These are phyloP conservation scores for Prosopocoilus inquinatus DNA, from an alignment of 2,888 invertebrate genomes.

Conservation along the genomic window DNA sequence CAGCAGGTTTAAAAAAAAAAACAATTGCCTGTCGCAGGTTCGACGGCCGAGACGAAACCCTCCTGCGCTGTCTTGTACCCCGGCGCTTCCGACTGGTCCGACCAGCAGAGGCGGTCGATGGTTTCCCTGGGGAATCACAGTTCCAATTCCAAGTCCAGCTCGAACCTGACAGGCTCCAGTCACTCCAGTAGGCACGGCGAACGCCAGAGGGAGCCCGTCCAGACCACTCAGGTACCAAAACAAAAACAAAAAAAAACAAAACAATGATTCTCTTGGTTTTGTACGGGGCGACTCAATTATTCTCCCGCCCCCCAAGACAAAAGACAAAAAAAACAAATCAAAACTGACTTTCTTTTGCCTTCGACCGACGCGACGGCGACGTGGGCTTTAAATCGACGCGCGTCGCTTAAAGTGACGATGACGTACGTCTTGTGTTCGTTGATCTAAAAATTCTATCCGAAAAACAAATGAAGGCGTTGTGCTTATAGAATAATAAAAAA, in stretches of 20 bases:
- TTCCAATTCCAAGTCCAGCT: slow-evolving; percentile 76
- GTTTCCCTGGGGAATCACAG: slow-evolving; percentile 66
- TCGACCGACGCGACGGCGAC: too few species aligned
- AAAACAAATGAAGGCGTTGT: too few species aligned
- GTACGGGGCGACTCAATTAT: too few species aligned
- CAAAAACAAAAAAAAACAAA: not conserved
- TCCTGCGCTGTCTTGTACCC: slow-evolving; percentile 59
- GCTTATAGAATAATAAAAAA: too few species aligned
- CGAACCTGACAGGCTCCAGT: slow-evolving; percentile 67
- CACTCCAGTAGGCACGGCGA: slow-evolving; percentile 50
- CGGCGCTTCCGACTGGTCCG: slow-evolving; percentile 50
- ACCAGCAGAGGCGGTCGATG: slow-evolving; percentile 54
- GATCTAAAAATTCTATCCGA: too few species aligned
- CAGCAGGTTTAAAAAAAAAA: not conserved
- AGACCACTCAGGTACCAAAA: slow-evolving; percentile 36
- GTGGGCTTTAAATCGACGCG: too few species aligned
- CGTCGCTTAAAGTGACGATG: too few species aligned
- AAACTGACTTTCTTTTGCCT: too few species aligned
- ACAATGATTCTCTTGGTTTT: not conserved
- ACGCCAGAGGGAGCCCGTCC: slow-evolving; percentile 39
- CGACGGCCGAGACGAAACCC: slow-evolving; percentile 63
- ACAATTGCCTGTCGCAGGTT: slow-evolving; percentile 45
- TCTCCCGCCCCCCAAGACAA: too few species aligned
- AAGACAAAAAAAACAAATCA: too few species aligned
- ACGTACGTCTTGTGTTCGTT: too few species aligned